Percentiles rank a stretch among this genome's conserved stretches.
These are phyloP conservation scores for Zaprionus africanus DNA, from an alignment of 1,140 invertebrate genomes.

Conservation along the genomic window DNA sequence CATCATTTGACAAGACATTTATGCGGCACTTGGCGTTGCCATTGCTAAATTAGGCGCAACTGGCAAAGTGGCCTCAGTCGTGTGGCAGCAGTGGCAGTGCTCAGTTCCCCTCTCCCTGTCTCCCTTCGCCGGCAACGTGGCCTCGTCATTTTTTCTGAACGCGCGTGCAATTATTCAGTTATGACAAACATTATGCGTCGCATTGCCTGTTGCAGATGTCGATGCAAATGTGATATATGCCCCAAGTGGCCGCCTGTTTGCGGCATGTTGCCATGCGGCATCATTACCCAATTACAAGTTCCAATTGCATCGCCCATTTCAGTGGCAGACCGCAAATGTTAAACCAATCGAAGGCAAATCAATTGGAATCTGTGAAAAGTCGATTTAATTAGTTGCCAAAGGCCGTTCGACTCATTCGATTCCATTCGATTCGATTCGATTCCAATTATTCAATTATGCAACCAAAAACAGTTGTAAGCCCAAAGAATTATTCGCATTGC, in stretches of 20 bases:
- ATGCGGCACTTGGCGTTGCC: conserved; percentile 79
- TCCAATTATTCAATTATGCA: conserved; percentile 33
- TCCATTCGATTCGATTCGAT: background rate
- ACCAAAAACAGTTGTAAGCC: conserved; percentile 21
- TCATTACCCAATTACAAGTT: conserved; percentile 36
- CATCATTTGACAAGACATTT: conserved; percentile 82
- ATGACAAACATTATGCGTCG: conserved; percentile 65
- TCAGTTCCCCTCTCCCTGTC: background rate
- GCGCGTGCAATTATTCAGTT: conserved; percentile 72
- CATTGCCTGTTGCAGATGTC: conserved; percentile 2
- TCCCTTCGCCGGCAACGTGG: background rate
- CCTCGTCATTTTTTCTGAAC: conserved; percentile 25
- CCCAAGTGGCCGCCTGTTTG: conserved; percentile 48
- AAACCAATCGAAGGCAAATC: conserved; percentile 33
- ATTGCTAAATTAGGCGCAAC: conserved; percentile 79
- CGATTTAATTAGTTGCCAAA: conserved; percentile 15
- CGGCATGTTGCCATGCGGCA: conserved; percentile 26
- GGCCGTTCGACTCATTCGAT: background rate
- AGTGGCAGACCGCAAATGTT: conserved; percentile 31
- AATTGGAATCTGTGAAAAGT: conserved; percentile 21
- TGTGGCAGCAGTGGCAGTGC: background rate
- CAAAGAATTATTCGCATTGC: conserved; percentile 16
- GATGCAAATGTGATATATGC: conserved; percentile 62
- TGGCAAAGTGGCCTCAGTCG: conserved; percentile 26
- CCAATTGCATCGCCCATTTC: conserved; percentile 19